Percentiles rank a stretch among this genome's conserved stretches.
These are phyloP conservation scores for Bactericera cockerelli DNA, from an alignment of 1,140 invertebrate genomes.

Conservation along the genomic window DNA sequence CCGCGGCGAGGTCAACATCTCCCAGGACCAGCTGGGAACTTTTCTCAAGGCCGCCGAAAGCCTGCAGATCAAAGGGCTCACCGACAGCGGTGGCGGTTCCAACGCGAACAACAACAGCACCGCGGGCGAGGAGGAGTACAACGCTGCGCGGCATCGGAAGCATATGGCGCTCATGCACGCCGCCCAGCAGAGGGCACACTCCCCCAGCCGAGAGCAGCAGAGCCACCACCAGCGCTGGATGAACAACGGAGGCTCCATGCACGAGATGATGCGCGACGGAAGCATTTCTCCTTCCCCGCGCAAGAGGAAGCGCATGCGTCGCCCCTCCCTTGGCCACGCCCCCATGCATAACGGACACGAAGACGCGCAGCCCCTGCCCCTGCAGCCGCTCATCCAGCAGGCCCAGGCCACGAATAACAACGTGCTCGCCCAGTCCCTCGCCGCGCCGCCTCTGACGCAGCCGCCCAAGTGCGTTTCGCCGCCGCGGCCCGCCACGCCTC, in stretches of 20 bases:
- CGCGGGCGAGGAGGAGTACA: background rate
- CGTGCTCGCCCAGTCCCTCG: background rate
- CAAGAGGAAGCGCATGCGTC: slow-evolving; percentile 23
- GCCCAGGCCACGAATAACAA: background rate
- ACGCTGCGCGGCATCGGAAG: background rate
- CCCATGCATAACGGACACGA: background rate
- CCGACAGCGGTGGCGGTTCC: slow-evolving; percentile 42
- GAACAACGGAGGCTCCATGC: background rate
- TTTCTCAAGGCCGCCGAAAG: slow-evolving; percentile 79
- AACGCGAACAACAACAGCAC: background rate
- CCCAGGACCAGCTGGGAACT: slow-evolving; percentile 77
- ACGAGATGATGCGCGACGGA: slow-evolving; percentile 18
- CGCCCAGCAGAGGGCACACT: background rate
- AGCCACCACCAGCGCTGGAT: slow-evolving; percentile 1
- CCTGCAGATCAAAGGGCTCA: slow-evolving; percentile 79
- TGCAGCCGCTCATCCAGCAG: background rate
- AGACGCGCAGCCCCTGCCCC: background rate
- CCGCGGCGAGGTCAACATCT: slow-evolving; percentile 85
- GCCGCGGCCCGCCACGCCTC: background rate
- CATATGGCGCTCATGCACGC: background rate
- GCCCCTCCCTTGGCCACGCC: slow-evolving; percentile 19
- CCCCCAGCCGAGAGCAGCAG: background rate
- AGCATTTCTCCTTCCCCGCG: slow-evolving; percentile 24
- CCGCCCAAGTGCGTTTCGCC: background rate
- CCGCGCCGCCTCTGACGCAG: background rate